These are phyloP conservation scores for Dermatemys mawii DNA, from an alignment of 2,113 vertebrate genomes.

Conservation along the genomic window DNA sequence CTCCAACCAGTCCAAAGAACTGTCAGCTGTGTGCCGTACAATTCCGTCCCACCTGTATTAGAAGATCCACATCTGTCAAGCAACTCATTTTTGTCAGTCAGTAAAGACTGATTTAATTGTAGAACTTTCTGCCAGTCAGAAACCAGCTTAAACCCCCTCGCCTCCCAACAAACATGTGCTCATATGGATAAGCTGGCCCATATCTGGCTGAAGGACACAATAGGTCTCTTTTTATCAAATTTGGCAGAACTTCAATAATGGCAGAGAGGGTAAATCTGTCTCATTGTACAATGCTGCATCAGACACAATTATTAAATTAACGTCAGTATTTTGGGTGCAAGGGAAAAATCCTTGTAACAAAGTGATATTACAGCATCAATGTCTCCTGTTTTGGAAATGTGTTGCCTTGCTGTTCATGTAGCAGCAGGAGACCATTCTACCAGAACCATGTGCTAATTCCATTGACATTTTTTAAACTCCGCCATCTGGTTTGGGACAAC, in stretches of 20 bases:
- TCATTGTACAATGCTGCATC: neutral
- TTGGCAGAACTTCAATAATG: constrained; percentile 14
- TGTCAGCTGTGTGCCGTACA: neutral
- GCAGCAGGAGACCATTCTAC: constrained; percentile 57
- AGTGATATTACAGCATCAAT: neutral
- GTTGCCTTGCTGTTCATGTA: constrained; percentile 63
- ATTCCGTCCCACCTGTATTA: neutral
- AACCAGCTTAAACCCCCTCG: neutral
- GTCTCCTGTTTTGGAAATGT: constrained; percentile 44
- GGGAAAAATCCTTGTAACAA: constrained; percentile 11
- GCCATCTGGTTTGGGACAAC: neutral
- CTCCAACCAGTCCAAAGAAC: neutral
- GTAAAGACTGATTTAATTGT: neutral
- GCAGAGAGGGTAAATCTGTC: neutral
- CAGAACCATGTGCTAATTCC: constrained; percentile 62
- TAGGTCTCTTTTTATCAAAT: neutral
- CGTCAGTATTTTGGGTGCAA: neutral
- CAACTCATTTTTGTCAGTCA: neutral
- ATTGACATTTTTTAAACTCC: constrained; percentile 66
- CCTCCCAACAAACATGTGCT: fast-evolving
- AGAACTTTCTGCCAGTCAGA: neutral
- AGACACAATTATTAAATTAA: neutral
- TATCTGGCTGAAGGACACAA: neutral
- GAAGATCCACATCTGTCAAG: neutral
- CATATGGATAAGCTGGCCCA: neutral